phyloP scores from a whole-genome alignment of 2,888 invertebrate genomes.

The Exephanes ischioxanthus region DNA sequence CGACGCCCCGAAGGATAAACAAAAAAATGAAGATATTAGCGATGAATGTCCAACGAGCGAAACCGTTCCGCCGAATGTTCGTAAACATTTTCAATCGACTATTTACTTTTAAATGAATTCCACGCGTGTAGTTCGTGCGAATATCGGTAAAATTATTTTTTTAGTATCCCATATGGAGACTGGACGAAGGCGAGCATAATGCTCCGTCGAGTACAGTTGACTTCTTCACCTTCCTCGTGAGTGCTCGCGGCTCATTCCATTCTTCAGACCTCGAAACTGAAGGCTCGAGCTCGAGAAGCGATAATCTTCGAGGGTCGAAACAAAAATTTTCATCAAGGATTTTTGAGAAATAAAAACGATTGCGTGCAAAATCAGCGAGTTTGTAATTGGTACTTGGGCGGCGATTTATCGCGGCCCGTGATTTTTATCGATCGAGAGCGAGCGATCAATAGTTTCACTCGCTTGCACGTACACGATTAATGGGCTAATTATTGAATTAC shows the following conservation, averaged over 20 bases:
- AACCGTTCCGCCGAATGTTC: not conserved
- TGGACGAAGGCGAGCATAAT: not conserved
- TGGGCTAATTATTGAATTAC: constrained; percentile 21
- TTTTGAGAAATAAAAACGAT: not conserved
- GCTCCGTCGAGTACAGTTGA: not conserved
- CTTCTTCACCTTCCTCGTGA: not conserved
- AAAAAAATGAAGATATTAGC: constrained; percentile 37
- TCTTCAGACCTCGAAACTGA: not conserved
- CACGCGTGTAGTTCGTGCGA: not conserved
- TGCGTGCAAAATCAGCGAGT: not conserved
- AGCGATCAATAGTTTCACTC: not conserved
- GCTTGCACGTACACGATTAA: not conserved
- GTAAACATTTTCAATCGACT: constrained; percentile 24
- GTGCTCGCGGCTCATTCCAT: not conserved
- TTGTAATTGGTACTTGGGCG: not conserved
- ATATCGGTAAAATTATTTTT: not conserved
- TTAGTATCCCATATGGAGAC: not conserved
- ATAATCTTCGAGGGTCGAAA: constrained; percentile 17
- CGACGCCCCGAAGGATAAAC: not conserved
- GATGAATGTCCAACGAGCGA: not conserved
- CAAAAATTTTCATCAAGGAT: constrained; percentile 9
- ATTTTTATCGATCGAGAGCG: not conserved
- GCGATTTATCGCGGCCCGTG: not conserved
- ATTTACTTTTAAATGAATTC: constrained; percentile 7
- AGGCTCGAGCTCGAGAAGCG: not conserved